phyloP scores from a whole-genome alignment of 37 sponge, comb jelly and placozoan species.

The Eunapius fragilis region DNA sequence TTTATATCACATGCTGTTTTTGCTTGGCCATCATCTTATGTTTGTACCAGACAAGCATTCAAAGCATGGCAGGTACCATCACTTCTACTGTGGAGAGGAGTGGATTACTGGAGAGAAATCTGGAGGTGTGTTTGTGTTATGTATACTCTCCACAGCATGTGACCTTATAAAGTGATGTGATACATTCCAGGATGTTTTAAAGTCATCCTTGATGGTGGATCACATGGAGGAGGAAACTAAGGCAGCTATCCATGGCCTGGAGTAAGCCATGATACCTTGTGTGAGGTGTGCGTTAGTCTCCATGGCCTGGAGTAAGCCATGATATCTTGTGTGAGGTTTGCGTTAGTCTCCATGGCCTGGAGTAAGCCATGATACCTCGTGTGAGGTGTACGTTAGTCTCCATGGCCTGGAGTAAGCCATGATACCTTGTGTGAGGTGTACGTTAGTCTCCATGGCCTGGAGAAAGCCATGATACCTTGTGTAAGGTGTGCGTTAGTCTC shows the following conservation, averaged over 20 bases:
- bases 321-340: no score
- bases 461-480: no score
- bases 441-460: no score
- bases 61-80: conserved; percentile 2
- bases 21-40: background rate
- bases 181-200: conserved; percentile 30
- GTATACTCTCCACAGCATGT: background rate
- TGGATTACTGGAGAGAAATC: conserved; percentile 2
- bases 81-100: conserved; percentile 1
- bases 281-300: background rate
- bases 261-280: conserved; percentile 17
- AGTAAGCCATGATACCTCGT: no score
- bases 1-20: background rate
- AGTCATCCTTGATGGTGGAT: conserved; percentile 26
- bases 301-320: no score
- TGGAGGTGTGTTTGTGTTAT: conserved; percentile 1
- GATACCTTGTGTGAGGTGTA: no score
- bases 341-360: no score
- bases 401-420: no score
- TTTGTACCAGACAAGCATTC: conserved; percentile 3
- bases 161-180: background rate
- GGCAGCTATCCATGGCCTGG: conserved; percentile 21
- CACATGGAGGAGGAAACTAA: conserved; percentile 34
- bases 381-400: no score
- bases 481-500: no score